phyloP scores from a whole-genome alignment of 2,888 invertebrate genomes.

The Mayetiola destructor region DNA sequence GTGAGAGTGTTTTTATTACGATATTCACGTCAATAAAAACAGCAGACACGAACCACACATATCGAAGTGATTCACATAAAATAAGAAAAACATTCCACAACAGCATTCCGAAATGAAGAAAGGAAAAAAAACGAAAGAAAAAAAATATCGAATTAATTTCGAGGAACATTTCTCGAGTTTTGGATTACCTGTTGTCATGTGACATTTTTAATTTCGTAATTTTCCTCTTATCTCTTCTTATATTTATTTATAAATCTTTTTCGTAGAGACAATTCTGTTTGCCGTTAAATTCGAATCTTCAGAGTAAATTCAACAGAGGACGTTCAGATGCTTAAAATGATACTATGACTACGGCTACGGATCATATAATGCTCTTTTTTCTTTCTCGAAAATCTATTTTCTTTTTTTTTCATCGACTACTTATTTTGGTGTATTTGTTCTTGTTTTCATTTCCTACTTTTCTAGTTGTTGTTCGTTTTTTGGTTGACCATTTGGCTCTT shows the following conservation, averaged over 20 bases:
- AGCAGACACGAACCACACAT: background rate
- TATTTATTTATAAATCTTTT: background rate
- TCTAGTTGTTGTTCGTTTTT: no score
- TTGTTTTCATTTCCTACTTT: no score
- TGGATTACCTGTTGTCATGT: conserved; percentile 12
- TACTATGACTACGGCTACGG: background rate
- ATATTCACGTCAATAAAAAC: background rate
- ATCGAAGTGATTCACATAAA: background rate
- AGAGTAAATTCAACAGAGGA: background rate
- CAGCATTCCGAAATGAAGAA: background rate
- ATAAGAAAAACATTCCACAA: background rate
- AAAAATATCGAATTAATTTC: background rate
- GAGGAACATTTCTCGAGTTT: background rate
- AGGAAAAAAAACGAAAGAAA: background rate
- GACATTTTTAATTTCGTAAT: background rate
- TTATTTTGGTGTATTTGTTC: no score
- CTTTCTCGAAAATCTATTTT: background rate
- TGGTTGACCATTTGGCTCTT: conserved; percentile 6
- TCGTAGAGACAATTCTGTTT: background rate
- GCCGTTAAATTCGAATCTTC: background rate
- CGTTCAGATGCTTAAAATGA: background rate
- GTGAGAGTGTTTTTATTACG: background rate
- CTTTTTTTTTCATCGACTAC: background rate
- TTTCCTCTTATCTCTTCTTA: background rate
- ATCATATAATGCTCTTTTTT: conserved; percentile 10